Percentiles rank a stretch among this genome's conserved stretches.
phyloP scores from a whole-genome alignment of 2,888 invertebrate genomes.

The Tillus elongatus region DNA sequence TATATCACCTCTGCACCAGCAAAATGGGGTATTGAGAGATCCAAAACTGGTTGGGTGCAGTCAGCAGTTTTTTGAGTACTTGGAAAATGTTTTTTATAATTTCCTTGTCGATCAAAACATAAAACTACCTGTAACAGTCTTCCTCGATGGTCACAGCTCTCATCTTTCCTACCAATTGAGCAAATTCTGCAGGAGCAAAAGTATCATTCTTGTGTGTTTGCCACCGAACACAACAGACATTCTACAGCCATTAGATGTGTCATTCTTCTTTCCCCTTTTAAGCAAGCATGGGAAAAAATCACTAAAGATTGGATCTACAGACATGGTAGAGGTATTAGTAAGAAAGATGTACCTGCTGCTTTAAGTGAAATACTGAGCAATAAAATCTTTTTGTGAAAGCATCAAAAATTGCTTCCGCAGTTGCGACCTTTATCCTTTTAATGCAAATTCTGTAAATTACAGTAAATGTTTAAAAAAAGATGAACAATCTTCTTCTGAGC shows the following conservation, averaged over 20 bases:
- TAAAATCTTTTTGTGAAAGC: not conserved
- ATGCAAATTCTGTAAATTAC: not conserved
- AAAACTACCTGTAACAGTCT: not conserved
- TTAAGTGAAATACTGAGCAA: not conserved
- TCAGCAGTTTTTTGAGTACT: conserved; percentile 1
- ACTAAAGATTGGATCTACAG: not conserved
- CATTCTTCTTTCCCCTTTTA: not conserved
- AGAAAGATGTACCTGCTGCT: not conserved
- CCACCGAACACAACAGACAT: not conserved
- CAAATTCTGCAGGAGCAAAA: not conserved
- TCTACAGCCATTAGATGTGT: conserved; percentile 2
- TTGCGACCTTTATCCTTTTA: not conserved
- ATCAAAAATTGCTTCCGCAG: not conserved
- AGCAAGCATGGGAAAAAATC: not conserved
- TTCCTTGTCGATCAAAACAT: not conserved
- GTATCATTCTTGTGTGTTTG: not conserved
- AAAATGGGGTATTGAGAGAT: too few relatives aligned
- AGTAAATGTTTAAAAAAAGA: not conserved
- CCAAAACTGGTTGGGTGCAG: too few relatives aligned
- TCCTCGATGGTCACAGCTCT: not conserved
- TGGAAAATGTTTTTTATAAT: not conserved
- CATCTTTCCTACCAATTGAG: not conserved
- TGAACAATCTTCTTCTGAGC: too few relatives aligned
- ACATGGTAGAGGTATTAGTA: not conserved
- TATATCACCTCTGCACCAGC: too few relatives aligned